A percentile compares a stretch with the other conserved stretches of the same genome.
Evolutionary conservation across 2,113 vertebrate species (phyloP).

Genomic region (Andinoacara biseriatus): DNA sequence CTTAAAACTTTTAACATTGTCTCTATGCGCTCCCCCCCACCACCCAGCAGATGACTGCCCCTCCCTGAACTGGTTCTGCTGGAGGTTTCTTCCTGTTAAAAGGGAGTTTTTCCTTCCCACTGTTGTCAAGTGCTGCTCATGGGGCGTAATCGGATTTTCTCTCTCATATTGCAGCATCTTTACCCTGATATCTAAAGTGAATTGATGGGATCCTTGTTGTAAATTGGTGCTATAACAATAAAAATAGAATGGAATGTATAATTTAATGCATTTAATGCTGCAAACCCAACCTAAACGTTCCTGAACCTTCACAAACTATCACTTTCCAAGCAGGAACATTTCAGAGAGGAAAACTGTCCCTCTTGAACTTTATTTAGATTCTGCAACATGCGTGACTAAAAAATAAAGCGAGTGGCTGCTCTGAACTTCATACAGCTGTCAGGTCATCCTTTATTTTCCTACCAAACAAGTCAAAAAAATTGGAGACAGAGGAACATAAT

Average conservation of each 20-base stretch:
- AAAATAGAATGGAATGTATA: no score
- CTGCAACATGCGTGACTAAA: neutral
- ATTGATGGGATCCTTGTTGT: no score
- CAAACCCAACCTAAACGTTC: neutral
- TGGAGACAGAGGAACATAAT: no score
- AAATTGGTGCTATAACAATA: neutral
- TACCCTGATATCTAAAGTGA: accelerated
- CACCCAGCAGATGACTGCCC: neutral
- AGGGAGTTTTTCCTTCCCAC: neutral
- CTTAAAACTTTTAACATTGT: neutral
- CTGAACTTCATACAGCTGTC: neutral
- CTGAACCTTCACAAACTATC: neutral
- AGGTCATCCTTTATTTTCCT: no score
- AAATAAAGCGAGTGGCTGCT: neutral
- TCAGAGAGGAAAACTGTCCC: neutral
- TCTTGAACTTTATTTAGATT: neutral
- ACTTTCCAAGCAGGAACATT: accelerated
- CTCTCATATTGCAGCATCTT: neutral
- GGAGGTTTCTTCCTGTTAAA: neutral
- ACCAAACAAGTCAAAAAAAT: no score
- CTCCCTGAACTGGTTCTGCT: neutral
- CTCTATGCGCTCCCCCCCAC: neutral
- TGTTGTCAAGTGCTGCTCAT: neutral
- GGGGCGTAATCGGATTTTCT: accelerated
- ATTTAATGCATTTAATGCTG: neutral